Evolutionary conservation across 2,113 vertebrate species (phyloP).

Genomic region (Strix aluco): DNA sequence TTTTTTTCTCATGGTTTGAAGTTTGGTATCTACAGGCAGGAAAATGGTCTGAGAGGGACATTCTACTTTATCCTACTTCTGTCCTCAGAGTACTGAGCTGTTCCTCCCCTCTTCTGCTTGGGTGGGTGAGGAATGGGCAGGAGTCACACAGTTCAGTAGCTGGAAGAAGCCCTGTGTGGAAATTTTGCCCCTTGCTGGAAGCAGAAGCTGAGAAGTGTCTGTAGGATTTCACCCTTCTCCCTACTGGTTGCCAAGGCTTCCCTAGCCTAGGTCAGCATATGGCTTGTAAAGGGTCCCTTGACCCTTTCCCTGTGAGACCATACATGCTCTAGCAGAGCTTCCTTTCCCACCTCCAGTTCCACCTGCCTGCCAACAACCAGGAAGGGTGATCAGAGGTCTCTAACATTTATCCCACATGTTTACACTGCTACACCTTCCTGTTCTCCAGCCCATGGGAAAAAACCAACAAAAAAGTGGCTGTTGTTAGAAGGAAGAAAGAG

Average conservation of each 20-base stretch:
- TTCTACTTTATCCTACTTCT: background rate
- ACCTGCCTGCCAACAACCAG: background rate
- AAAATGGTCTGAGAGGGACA: background rate
- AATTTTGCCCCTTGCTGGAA: background rate
- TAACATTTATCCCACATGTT: background rate
- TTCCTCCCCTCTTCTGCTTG: background rate
- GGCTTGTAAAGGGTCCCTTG: background rate
- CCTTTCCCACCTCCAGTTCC: background rate
- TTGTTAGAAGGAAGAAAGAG: background rate
- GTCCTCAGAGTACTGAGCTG: background rate
- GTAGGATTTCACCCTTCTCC: background rate
- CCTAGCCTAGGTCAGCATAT: background rate
- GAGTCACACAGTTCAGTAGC: background rate
- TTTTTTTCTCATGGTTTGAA: background rate
- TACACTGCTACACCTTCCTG: background rate
- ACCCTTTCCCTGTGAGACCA: background rate
- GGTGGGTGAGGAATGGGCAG: background rate
- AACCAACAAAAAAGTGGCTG: background rate
- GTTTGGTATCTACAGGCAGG: background rate
- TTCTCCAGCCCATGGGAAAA: background rate
- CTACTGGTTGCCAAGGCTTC: background rate
- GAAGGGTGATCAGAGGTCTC: background rate
- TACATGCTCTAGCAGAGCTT: background rate
- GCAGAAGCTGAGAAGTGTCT: background rate
- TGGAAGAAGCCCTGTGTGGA: background rate